These are phyloP conservation scores for Sebastes flavidus DNA, from an alignment of 2,797 vertebrate genomes.

Conservation along the genomic window DNA sequence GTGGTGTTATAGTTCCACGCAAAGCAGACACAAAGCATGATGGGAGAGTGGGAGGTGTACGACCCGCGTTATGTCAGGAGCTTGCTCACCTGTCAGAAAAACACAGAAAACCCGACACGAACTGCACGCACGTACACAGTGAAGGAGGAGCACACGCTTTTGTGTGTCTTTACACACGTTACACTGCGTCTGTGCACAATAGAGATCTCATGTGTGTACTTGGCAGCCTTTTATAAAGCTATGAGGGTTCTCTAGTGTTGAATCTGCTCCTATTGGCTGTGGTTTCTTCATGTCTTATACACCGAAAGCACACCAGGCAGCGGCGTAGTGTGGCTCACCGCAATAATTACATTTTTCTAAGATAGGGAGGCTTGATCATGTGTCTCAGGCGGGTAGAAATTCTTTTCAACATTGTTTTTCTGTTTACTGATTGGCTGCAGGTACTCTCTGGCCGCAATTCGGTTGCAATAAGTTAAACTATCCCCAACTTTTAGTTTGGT, in stretches of 20 bases:
- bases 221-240: neutral
- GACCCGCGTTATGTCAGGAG: constrained; percentile 50
- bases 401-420: too few species aligned
- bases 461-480: too few species aligned
- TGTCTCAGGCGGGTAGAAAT: too few species aligned
- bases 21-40: constrained; percentile 48
- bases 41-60: constrained; percentile 48
- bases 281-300: neutral
- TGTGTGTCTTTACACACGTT: too few species aligned
- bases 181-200: neutral
- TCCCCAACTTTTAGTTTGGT: too few species aligned
- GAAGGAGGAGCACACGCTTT: too few species aligned
- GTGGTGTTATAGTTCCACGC: constrained; percentile 13
- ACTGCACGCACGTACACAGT: neutral
- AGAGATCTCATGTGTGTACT: neutral
- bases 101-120: neutral
- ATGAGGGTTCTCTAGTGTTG: neutral
- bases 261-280: neutral
- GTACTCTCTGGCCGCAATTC: too few species aligned
- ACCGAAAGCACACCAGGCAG: accelerated
- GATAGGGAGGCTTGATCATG: accelerated
- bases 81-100: constrained; percentile 58
- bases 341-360: too few species aligned
- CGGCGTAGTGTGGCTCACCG: too few species aligned
- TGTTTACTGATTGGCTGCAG: too few species aligned